Percentiles rank a stretch among this genome's conserved stretches.
Conservation (phyloP, 2,797 vertebrate genomes). For the Crocodylus rhombifer region DNA sequence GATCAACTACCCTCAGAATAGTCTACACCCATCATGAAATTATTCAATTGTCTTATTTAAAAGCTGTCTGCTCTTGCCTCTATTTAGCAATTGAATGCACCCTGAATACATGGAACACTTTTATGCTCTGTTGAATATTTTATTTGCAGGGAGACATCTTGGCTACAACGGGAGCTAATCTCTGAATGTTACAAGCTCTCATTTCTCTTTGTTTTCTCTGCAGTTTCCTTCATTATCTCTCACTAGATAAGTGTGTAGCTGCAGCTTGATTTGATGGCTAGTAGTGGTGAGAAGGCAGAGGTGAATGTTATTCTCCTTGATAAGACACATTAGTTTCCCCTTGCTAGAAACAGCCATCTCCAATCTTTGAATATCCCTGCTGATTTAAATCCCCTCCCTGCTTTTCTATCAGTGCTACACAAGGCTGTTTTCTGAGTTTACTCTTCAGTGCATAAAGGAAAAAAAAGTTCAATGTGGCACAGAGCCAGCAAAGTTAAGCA, state of each 20-base stretch:
- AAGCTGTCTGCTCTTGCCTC: neutral
- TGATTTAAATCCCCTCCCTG: conserved; percentile 23
- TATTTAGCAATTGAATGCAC: neutral
- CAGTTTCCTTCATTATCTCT: conserved; percentile 29
- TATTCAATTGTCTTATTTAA: conserved; percentile 4
- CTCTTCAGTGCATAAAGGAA: neutral
- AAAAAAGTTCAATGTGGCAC: neutral
- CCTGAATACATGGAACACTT: conserved; percentile 31
- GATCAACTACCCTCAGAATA: neutral
- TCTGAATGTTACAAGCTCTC: conserved; percentile 33
- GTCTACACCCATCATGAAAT: neutral
- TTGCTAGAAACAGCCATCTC: neutral
- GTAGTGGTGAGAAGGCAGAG: neutral
- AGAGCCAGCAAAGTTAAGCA: neutral
- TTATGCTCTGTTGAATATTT: conserved; percentile 36
- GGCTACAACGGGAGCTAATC: conserved; percentile 1
- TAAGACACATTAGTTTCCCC: neutral
- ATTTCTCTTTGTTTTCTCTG: conserved; percentile 33
- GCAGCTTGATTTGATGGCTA: neutral
- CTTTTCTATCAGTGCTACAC: neutral
- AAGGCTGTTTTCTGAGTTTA: neutral
- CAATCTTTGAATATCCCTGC: neutral
- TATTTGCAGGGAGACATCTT: conserved; percentile 34
- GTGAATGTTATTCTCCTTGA: neutral
- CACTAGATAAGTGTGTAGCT: conserved; percentile 4